Conservation (phyloP, 2,888 invertebrate species). For the Crioceris asparagi region DNA sequence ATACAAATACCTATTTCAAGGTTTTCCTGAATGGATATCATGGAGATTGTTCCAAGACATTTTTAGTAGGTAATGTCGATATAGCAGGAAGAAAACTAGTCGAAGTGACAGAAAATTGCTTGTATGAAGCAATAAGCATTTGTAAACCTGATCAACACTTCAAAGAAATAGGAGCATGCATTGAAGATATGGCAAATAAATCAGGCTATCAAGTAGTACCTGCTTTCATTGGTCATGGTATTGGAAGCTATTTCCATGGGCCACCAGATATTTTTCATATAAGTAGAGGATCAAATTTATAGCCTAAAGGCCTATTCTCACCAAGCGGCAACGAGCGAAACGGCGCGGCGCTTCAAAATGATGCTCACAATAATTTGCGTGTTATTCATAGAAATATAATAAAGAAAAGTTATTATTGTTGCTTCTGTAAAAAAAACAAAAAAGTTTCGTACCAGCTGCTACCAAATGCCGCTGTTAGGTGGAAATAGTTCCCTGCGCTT, state of each 20-base stretch:
- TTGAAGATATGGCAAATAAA: conserved; percentile 52
- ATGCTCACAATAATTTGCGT: too few species aligned
- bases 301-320: too few species aligned
- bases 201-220: conserved; percentile 61
- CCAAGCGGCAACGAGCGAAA: too few species aligned
- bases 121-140: conserved; percentile 50
- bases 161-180: conserved; percentile 50
- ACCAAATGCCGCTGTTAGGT: too few species aligned
- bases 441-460: too few species aligned
- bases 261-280: conserved; percentile 83
- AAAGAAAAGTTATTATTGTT: too few species aligned
- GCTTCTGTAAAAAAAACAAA: too few species aligned
- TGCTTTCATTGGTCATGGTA: conserved; percentile 83
- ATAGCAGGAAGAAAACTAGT: conserved; percentile 59
- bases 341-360: too few species aligned
- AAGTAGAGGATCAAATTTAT: too few species aligned
- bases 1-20: conserved; percentile 34
- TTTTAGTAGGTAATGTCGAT: conserved; percentile 75
- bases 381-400: too few species aligned
- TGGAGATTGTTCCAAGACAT: conserved; percentile 87
- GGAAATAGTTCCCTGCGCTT: too few species aligned
- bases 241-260: conserved; percentile 86
- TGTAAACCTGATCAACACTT: conserved; percentile 53
- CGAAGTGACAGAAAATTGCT: conserved; percentile 56
- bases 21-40: conserved; percentile 75